Base-by-base conservation (phyloP, 2,113 vertebrate genomes). In the human region DNA sequence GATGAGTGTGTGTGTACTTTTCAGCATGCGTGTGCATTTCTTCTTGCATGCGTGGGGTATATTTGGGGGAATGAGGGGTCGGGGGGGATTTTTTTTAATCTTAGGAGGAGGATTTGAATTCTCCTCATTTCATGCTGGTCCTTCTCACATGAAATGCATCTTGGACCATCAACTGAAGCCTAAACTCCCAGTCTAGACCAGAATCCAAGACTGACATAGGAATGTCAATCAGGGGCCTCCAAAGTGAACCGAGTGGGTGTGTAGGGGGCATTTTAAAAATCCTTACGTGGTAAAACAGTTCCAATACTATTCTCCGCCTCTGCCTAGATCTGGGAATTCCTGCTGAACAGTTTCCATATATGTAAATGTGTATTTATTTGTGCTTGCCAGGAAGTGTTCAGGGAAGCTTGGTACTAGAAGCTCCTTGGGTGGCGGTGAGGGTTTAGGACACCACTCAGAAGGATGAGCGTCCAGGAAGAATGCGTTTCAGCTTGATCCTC, bases 21-120 rank as follows among this genome's bases (percentile, higher is more conserved):
- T 14, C 20, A 6, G 92, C 96, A 97, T 96, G 98, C 0, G 5
- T 85, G 93, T 89, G 66, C 6, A 2, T 27, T 92, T 82, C 35
- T 70, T 87, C 83, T 25, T 97, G 97, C 98, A 97, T 96, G 98
- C 22, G 22, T 72, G 61, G 81, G 86, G 40, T 84, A 22, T 93
- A 8, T 32, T 55, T 23, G 0, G 38, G n/a, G 48, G 2, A 2
- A 2, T 8, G 20, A 68, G 27, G 55, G 57, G 30, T 8, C 3
- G 3, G 45, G 38, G 38, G 27, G 55, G 40, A 48, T 35, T 82
- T 90, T 82, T 70, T 45, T 61, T 61, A 0, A 64, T 64, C 48
- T 83, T 82, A 38, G n/a, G 86, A 93, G 80, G 64, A 78, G 18
- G 89, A 43, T 50, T 92, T 88, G 84, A 94, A 82, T 88, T 83